Base-by-base conservation (phyloP, 2,113 vertebrate genomes). In the Uria aalge region DNA sequence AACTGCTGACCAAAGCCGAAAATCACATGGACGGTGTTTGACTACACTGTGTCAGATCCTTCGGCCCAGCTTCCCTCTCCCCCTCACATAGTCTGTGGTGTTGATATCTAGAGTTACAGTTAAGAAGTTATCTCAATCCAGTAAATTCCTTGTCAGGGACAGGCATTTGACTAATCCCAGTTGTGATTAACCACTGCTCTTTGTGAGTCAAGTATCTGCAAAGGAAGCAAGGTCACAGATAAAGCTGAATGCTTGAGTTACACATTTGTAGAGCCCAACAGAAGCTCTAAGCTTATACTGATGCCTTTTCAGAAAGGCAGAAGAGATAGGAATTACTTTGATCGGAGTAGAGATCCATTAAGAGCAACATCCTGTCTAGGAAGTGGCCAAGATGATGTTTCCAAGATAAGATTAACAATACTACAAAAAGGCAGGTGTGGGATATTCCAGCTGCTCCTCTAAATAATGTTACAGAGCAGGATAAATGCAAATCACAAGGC, bases 91-190 rank as follows among this genome's bases (percentile, higher is more conserved):
- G 53, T 32, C 76, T 34, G 41, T n/a, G 48, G 29, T 72, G 77
- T n/a, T 90, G 86, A 79, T 73, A 90, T 47, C 80, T 12, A 69
- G 5, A 71, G 59, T 79, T 94, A 91, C 88, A 85, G 89, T 63
- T 82, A 76, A 87, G 80, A 85, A 95, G 62, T 41, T 82, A 79
- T 85, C 81, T 87, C 74, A 91, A 77, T 88, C 84, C 81, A 74
- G 62, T 91, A 96, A 96, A 97, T 96, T 95, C 95, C 91, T 94
- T 50, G 81, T 92, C 94, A 97, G 78, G 95, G 94, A 89, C 91
- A 82, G 62, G 74, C 89, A 89, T 94, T 95, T 95, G 68, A 92
- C 87, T 97, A 96, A 96, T 90, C 96, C 86, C 80, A 63, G 77
- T 67, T 66, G 38, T 45, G 81, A 96, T 96, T 92, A 97, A 91